Evolutionary conservation across 2,113 vertebrate species (phyloP), one percentile per base, ranked within the genome.

Genomic region (Prunella fulvescens): DNA sequence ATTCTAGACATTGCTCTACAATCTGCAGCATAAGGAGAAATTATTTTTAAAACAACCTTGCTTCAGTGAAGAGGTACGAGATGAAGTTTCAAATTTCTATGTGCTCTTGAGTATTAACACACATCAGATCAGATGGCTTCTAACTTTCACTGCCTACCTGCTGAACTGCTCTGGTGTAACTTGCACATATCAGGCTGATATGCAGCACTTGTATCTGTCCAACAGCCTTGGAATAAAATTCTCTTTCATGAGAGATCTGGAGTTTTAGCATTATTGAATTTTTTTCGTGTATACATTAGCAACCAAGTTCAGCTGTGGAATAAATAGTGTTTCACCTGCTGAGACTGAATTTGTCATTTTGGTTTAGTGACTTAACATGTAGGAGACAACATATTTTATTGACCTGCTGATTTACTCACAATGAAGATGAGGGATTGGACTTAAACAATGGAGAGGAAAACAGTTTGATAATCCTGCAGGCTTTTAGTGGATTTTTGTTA

Each of bases 121-220:
- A 47, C 20, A 64, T 62, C 40, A 37, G 69, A 85, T 96, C 82
- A 92, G 77, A 86, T 87, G 93, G 71, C 53, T 97, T 61, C 47
- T 71, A 67, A 58, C 76, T 90, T 78, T n/a, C 44, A 42, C 73
- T 94, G 89, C 91, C 85, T 91, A 65, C 91, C 48, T 77, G 90
- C 66, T 85, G 81, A 93, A 72, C 69, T 92, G 44, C 60, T 70
- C 61, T 96, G 95, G 70, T 62, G 33, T 95, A 96, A 95, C 45
- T 71, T 94, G 37, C 28, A 37, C 29, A 12, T 86, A 8, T 58
- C 60, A 60, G 61, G 57, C 81, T 84, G 71, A 66, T 72, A 50
- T 37, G 61, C 72, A 12, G 28, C 67, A 47, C 70, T 94, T 86
- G 40, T 88, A 65, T 89, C 79, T 94, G 90, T 88, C 81, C 88